phyloP scores from a whole-genome alignment of 2,113 vertebrate species.

The Nerophis ophidion region DNA sequence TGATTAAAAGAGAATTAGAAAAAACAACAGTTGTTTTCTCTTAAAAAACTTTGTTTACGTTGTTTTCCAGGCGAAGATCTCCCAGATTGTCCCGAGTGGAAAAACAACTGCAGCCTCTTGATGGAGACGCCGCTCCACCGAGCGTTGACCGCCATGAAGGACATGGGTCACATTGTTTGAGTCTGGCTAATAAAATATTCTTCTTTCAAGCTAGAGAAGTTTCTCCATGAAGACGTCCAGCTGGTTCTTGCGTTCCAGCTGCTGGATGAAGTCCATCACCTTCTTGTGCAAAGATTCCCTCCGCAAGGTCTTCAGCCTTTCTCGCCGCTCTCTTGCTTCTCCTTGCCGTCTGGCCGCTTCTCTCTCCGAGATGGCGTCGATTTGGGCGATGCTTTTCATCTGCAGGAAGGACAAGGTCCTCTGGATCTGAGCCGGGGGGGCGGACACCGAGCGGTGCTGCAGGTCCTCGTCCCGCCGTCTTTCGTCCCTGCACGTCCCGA shows the following conservation, averaged over 20 bases:
- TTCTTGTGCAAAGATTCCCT: conserved; percentile 57
- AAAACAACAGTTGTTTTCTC: neutral
- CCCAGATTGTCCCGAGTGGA: conserved; percentile 55
- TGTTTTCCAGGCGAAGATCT: conserved; percentile 51
- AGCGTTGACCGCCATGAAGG: conserved; percentile 57
- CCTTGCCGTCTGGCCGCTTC: conserved; percentile 52
- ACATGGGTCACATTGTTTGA: conserved; percentile 43
- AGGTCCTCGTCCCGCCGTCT: conserved; percentile 4
- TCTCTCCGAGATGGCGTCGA: conserved; percentile 71
- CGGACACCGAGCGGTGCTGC: conserved; percentile 39
- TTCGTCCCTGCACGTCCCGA: conserved; percentile 17
- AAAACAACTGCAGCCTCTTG: conserved; percentile 48
- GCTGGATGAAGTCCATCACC: conserved; percentile 60
- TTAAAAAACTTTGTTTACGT: neutral
- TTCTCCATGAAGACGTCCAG: neutral
- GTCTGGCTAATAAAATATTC: neutral
- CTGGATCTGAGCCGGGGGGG: conserved; percentile 5
- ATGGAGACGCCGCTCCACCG: conserved; percentile 62
- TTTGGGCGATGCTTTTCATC: conserved; percentile 66
- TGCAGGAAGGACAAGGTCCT: conserved; percentile 60
- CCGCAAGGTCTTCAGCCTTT: conserved; percentile 43
- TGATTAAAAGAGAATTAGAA: too few species aligned
- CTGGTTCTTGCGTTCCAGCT: conserved; percentile 38
- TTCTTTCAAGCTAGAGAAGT: neutral
- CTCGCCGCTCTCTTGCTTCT: conserved; percentile 42